These are phyloP conservation scores for Sebastolobus alascanus DNA, from an alignment of 2,797 vertebrate genomes.

Conservation along the genomic window DNA sequence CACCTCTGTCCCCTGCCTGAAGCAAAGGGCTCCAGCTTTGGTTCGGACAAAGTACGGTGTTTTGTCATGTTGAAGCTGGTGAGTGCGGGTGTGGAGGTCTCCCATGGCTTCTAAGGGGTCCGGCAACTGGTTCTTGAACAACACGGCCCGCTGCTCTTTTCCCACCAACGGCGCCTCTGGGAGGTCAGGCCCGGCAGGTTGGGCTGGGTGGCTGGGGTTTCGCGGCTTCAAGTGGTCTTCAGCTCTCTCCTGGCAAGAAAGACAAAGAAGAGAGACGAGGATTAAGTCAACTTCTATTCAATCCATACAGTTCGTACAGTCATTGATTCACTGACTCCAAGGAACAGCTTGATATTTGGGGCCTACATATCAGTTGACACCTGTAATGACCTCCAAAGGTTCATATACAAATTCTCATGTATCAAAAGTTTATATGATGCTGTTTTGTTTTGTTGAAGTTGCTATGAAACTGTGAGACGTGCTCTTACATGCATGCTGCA, in stretches of 20 bases:
- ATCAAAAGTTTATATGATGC: too few species aligned
- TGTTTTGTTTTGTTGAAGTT: too few species aligned
- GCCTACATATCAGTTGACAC: too few species aligned
- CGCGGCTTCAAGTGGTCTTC: constrained; percentile 54
- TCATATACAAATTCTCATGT: too few species aligned
- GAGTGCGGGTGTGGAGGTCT: constrained; percentile 86
- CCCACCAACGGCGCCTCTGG: constrained; percentile 3
- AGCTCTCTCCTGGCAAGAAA: constrained; percentile 53
- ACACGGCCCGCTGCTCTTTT: constrained; percentile 21
- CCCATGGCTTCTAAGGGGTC: constrained; percentile 71
- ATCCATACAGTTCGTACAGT: too few species aligned
- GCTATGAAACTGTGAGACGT: too few species aligned
- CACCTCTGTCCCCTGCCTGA: constrained; percentile 93
- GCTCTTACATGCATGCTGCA: too few species aligned
- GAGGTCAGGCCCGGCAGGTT: constrained; percentile 25
- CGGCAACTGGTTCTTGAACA: not conserved
- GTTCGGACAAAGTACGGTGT: constrained; percentile 92
- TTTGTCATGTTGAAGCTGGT: constrained; percentile 88
- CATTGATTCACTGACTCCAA: not conserved
- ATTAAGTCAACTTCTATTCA: not conserved
- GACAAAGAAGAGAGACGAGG: not conserved
- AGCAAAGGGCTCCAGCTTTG: constrained; percentile 94
- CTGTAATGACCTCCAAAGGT: too few species aligned
- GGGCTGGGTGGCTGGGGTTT: constrained; percentile 48
- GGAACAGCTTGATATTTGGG: too few species aligned